These are phyloP conservation scores for Mesoligia furuncula DNA, from an alignment of 2,888 invertebrate genomes.

Conservation along the genomic window DNA sequence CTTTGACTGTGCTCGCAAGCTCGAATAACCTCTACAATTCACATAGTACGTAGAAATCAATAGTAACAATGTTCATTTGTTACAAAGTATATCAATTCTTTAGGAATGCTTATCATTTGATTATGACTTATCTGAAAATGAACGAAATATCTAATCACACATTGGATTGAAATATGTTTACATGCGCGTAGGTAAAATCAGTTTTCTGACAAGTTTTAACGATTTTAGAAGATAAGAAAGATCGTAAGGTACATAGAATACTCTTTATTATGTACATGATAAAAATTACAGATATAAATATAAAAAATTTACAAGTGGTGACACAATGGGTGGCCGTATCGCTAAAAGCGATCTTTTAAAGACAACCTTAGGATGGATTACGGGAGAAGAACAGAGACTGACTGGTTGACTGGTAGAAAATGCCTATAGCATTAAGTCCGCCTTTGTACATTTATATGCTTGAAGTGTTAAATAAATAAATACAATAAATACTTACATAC, in stretches of 20 bases:
- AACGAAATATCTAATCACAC: not conserved
- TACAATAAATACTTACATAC: not conserved
- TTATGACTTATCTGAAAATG: not conserved
- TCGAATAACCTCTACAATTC: not conserved
- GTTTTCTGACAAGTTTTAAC: not conserved
- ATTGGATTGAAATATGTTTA: not conserved
- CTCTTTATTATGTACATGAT: not conserved
- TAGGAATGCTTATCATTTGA: not conserved
- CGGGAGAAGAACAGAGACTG: not conserved
- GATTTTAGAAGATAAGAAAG: too few relatives aligned
- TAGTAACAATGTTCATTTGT: not conserved
- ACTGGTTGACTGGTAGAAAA: too few relatives aligned
- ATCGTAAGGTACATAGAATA: not conserved
- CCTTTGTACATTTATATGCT: too few relatives aligned
- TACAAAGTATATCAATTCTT: not conserved
- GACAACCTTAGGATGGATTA: not conserved
- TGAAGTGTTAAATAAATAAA: too few relatives aligned
- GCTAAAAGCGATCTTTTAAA: too few relatives aligned
- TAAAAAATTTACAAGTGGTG: too few relatives aligned
- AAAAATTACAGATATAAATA: too few relatives aligned
- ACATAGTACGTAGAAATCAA: constrained; percentile 34
- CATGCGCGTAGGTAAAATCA: too few relatives aligned
- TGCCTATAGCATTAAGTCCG: too few relatives aligned
- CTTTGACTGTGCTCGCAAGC: not conserved
- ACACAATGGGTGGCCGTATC: too few relatives aligned